These are phyloP conservation scores for Varroa destructor DNA, from an alignment of 1,140 invertebrate species.

Conservation along the genomic window DNA sequence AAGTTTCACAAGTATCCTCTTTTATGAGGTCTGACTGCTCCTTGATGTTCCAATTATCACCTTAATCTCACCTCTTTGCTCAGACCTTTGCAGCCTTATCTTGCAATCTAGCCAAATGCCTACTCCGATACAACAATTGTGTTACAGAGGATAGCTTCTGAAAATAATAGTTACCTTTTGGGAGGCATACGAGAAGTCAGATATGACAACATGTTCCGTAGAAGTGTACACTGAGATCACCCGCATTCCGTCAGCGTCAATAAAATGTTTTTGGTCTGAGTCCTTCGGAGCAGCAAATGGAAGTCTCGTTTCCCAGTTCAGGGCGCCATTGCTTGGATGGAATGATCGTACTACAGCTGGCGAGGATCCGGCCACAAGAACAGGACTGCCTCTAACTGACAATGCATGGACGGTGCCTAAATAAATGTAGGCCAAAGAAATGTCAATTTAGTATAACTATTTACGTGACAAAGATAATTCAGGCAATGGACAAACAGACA, in stretches of 20 bases:
- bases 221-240: slow-evolving; percentile 20
- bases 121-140: too few species aligned
- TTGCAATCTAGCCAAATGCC: too few species aligned
- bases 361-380: background rate
- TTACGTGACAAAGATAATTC: too few species aligned
- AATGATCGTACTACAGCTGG: slow-evolving; percentile 6
- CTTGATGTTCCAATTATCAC: too few species aligned
- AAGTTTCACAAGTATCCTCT: too few species aligned
- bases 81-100: too few species aligned
- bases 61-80: too few species aligned
- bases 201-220: slow-evolving; percentile 5
- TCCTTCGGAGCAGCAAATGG: slow-evolving; percentile 1
- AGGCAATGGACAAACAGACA: too few species aligned
- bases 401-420: background rate
- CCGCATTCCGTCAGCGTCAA: slow-evolving; percentile 1
- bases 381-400: background rate
- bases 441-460: background rate
- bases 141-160: background rate
- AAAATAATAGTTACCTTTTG: background rate
- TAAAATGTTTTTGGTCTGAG: slow-evolving; percentile 22
- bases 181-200: slow-evolving; percentile 12
- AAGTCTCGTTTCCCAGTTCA: slow-evolving; percentile 11
- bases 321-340: background rate
- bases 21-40: too few species aligned
- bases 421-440: background rate